Base-by-base conservation (phyloP, 2,797 vertebrate species). In the Mareca strepera region DNA sequence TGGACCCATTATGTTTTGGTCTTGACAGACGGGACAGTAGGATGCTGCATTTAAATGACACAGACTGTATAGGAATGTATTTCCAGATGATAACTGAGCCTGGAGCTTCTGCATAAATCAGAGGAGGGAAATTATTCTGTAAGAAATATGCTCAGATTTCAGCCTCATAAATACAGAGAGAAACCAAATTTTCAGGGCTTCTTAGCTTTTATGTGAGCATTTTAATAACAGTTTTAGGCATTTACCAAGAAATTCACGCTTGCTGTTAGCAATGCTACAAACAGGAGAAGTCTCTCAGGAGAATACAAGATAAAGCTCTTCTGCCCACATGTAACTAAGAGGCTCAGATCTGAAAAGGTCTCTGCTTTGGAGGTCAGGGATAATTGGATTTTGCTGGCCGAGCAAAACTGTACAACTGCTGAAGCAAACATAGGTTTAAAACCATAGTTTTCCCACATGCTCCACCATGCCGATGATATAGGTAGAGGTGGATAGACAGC, bases 1-100 rank as follows among this genome's bases (percentile, higher is more conserved):
- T 97, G 95, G 95, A 91, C 93, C 84, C 87, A 96, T 97, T 97
- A 97, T 93, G 91, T 92, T 97, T 97, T 94, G 92, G 88, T 97
- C 93, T 92, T 97, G 96, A 97, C 94, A 96, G 93, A 96, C n/a
- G 15, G 92, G 95, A 97, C 94, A 95, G 85, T 96, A 91, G 95
- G 96, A 97, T 95, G 81, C 86, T 96, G 82, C 64, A 86, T 93
- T 96, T 96, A 96, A 96, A 97, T 96, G 94, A 84, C 92, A 96
- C 75, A 95, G 91, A 85, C 85, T 95, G 88, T 94, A 94, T 82
- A 96, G 90, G 93, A 96, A 96, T 95, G 91, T 93, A 95, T 96
- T 96, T 95, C 92, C 93, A 92, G 87, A 96, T 96, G 94, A 96
- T 95, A 81, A 84, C 86, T 91, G 92, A 89, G 81, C 70, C 88